A percentile compares a stretch with the other conserved stretches of the same genome.
Evolutionary conservation across 2,797 vertebrate genomes (phyloP).

Genomic region (Danio aesculapii): DNA sequence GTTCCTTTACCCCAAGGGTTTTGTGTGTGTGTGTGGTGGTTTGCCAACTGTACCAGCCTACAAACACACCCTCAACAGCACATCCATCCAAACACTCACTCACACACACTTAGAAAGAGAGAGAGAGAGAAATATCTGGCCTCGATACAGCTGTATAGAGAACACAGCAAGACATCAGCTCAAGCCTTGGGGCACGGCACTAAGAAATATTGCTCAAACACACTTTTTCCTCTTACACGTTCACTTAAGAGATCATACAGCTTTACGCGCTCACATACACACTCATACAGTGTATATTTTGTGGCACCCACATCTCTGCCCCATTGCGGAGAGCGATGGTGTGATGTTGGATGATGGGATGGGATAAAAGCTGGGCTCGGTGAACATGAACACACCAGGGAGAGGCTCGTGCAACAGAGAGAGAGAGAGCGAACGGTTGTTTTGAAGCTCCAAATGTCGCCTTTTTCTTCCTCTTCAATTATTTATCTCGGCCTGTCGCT

Average conservation of each 20-base stretch:
- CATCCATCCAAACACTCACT: conserved; percentile 35
- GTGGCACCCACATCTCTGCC: conserved; percentile 43
- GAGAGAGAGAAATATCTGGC: conserved; percentile 42
- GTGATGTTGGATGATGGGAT: conserved; percentile 26
- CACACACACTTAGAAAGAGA: conserved; percentile 19
- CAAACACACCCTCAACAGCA: conserved; percentile 47
- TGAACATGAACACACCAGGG: conserved; percentile 35
- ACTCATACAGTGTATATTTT: conserved; percentile 43
- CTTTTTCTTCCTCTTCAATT: conserved; percentile 72
- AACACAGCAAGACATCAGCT: conserved; percentile 70
- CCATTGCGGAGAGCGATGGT: conserved; percentile 37
- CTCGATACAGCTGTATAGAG: conserved; percentile 64
- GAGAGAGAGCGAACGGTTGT: conserved; percentile 58
- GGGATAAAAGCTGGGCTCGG: conserved; percentile 34
- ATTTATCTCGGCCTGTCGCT: conserved; percentile 70
- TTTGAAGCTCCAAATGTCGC: conserved; percentile 75
- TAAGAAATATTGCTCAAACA: conserved; percentile 47
- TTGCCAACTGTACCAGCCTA: conserved; percentile 72
- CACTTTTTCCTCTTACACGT: conserved; percentile 26
- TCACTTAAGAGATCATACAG: conserved; percentile 42
- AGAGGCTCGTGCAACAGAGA: conserved; percentile 63
- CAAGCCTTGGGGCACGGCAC: conserved; percentile 65
- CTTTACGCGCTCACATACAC: conserved; percentile 22
- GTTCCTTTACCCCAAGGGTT: conserved; percentile 47
- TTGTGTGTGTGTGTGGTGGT: conserved; percentile 64